phyloP scores from a whole-genome alignment of 2,888 invertebrate species.

The Gonocerus acuteangulatus region DNA sequence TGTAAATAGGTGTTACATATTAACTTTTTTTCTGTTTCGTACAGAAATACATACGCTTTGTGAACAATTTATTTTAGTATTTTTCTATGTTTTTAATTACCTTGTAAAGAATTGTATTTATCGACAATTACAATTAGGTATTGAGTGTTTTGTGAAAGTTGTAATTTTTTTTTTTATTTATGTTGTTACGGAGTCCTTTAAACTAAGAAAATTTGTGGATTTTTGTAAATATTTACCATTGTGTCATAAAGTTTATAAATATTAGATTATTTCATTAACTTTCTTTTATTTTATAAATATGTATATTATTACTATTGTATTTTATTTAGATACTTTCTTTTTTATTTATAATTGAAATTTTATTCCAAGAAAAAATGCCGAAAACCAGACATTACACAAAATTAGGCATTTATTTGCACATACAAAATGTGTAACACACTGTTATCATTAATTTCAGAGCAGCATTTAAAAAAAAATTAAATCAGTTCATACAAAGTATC shows the following conservation, averaged over 20 bases:
- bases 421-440: too few species aligned
- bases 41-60: slow-evolving; percentile 30
- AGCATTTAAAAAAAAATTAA: too few species aligned
- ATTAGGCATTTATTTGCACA: too few species aligned
- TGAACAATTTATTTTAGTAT: slow-evolving; percentile 29
- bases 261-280: background rate
- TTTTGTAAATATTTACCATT: slow-evolving; percentile 23
- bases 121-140: slow-evolving; percentile 9
- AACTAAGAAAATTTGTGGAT: slow-evolving; percentile 18
- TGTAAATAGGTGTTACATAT: slow-evolving; percentile 35
- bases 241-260: background rate
- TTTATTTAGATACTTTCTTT: too few species aligned
- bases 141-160: slow-evolving; percentile 17
- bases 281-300: background rate
- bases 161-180: background rate
- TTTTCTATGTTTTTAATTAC: slow-evolving; percentile 26
- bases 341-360: too few species aligned
- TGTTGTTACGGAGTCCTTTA: slow-evolving; percentile 1
- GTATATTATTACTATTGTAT: background rate
- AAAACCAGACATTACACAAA: too few species aligned
- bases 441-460: too few species aligned
- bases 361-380: too few species aligned
- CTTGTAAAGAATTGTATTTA: slow-evolving; percentile 24
- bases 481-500: too few species aligned
- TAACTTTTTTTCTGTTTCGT: slow-evolving; percentile 30